Conservation (phyloP, 2,797 vertebrate genomes). For the Cyprinella venusta region DNA sequence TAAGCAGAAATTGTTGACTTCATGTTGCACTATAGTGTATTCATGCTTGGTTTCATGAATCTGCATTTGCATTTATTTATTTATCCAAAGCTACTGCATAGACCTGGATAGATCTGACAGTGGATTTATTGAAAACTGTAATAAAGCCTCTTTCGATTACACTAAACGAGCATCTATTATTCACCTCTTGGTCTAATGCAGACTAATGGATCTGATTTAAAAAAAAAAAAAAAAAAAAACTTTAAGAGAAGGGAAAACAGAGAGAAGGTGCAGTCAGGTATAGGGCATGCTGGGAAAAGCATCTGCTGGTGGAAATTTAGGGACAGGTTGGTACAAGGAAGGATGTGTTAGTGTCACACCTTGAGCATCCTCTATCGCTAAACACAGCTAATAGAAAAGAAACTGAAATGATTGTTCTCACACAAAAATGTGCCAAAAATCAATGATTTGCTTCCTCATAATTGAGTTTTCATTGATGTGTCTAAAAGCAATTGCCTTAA, state of each 20-base stretch:
- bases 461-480: slow-evolving; percentile 15
- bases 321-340: neutral
- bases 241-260: neutral
- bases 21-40: neutral
- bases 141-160: slow-evolving; percentile 25
- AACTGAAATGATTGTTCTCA: neutral
- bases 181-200: slow-evolving; percentile 1
- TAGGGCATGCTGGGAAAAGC: neutral
- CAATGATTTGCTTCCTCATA: slow-evolving; percentile 4
- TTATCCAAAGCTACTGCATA: neutral
- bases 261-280: neutral
- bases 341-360: neutral
- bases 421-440: neutral
- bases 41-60: slow-evolving; percentile 4
- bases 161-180: slow-evolving; percentile 1
- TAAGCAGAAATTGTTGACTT: neutral
- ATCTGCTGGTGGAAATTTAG: neutral
- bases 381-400: slow-evolving; percentile 23
- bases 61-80: neutral
- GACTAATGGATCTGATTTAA: slow-evolving; percentile 30
- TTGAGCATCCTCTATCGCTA: neutral
- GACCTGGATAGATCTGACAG: neutral
- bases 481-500: slow-evolving; percentile 24
- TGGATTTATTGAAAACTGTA: neutral
- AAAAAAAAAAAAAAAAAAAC: neutral